Conservation (phyloP, 1,140 invertebrate genomes). For the Pomacea maculata region DNA sequence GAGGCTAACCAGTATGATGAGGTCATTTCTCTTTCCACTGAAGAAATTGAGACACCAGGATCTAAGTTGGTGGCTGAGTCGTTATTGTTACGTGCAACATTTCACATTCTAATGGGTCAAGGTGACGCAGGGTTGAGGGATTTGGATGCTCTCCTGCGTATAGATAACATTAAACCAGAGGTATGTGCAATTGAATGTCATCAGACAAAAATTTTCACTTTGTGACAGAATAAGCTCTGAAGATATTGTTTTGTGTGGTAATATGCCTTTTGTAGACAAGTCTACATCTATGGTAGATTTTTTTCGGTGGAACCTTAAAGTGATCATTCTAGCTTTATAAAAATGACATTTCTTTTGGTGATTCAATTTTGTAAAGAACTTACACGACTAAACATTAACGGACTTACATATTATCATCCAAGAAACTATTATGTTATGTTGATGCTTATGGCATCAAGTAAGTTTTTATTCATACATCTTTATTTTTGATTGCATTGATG, state of each 20-base stretch:
- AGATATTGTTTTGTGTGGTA: too few species aligned
- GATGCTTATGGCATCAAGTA: too few species aligned
- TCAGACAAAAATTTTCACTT: background rate
- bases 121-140: constrained; percentile 78
- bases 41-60: constrained; percentile 75
- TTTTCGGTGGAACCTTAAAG: too few species aligned
- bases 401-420: too few species aligned
- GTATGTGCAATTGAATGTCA: constrained; percentile 39
- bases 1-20: constrained; percentile 79
- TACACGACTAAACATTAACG: too few species aligned
- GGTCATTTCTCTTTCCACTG: constrained; percentile 80
- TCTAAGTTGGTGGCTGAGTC: constrained; percentile 73
- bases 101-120: constrained; percentile 80
- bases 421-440: too few species aligned
- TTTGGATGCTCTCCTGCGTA: constrained; percentile 66
- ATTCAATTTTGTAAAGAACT: too few species aligned
- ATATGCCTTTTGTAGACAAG: too few species aligned
- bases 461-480: background rate
- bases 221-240: too few species aligned
- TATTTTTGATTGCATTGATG: background rate
- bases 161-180: constrained; percentile 55
- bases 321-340: too few species aligned
- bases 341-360: too few species aligned
- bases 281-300: too few species aligned
- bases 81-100: constrained; percentile 81